A percentile compares a stretch with the other conserved stretches of the same genome.
Evolutionary conservation across 2,797 vertebrate species (phyloP).

Genomic region (Gila robusta): DNA sequence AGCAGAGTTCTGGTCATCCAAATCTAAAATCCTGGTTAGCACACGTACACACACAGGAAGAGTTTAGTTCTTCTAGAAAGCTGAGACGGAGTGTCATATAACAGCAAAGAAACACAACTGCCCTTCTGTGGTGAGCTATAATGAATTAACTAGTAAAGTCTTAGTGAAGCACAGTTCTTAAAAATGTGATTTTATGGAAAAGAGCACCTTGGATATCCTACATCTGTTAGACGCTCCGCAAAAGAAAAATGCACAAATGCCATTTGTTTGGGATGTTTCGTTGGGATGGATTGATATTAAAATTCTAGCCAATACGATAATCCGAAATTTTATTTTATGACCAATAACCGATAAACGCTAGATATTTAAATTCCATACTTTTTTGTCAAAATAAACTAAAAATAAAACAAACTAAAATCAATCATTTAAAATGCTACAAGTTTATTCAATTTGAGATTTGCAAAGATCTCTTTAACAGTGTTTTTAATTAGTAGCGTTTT

Average conservation of each 20-base stretch:
- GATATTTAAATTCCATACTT: not conserved
- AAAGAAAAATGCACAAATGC: not conserved
- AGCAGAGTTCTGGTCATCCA: conserved; percentile 31
- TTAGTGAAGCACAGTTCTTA: conserved; percentile 40
- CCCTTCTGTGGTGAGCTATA: conserved; percentile 45
- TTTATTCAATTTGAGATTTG: not conserved
- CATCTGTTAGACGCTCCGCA: not conserved
- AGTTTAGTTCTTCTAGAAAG: conserved; percentile 22
- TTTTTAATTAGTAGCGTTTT: not conserved
- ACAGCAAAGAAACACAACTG: conserved; percentile 47
- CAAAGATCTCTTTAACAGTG: not conserved
- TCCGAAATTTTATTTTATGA: not conserved
- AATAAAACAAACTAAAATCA: not conserved
- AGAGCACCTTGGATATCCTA: not conserved
- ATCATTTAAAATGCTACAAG: not conserved
- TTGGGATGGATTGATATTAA: not conserved
- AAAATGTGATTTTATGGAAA: not conserved
- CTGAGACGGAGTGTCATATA: conserved; percentile 48
- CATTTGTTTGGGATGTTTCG: not conserved
- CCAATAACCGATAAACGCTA: not conserved
- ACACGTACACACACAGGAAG: not conserved
- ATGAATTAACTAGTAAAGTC: conserved; percentile 62
- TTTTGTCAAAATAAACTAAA: not conserved
- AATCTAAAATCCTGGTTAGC: not conserved
- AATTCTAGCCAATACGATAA: not conserved